A percentile compares a stretch with the other conserved stretches of the same genome.
These are phyloP conservation scores for Hirundo rustica DNA, from an alignment of 2,797 vertebrate species.

Conservation along the genomic window DNA sequence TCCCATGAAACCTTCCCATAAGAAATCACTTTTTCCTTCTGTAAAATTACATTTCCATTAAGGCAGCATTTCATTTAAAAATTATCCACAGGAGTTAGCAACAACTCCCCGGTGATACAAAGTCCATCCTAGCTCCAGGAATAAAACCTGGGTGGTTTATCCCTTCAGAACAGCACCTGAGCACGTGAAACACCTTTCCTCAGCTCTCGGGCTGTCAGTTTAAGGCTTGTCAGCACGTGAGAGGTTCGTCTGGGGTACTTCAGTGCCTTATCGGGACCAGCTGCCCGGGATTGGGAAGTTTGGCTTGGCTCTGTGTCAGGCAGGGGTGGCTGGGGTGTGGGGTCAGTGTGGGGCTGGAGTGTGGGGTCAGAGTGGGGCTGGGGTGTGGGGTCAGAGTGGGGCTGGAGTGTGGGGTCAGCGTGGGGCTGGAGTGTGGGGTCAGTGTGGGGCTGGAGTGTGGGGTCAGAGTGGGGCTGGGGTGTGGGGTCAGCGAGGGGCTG, in stretches of 20 bases:
- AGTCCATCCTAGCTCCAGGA: background rate
- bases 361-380: too few relatives aligned
- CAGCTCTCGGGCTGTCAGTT: background rate
- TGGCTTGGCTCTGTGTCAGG: background rate
- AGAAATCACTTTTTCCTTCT: background rate
- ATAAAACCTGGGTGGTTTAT: accelerated
- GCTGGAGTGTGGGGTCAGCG: too few relatives aligned
- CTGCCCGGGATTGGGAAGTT: background rate
- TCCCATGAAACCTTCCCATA: background rate
- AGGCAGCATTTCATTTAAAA: background rate
- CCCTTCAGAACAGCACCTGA: background rate
- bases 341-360: too few relatives aligned
- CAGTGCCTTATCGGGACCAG: accelerated
- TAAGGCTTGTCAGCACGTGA: background rate
- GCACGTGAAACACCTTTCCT: background rate
- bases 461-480: too few relatives aligned
- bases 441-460: too few relatives aligned
- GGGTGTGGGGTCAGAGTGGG: too few relatives aligned
- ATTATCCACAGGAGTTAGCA: background rate
- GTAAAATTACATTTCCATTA: background rate
- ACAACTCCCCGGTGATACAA: too few relatives aligned
- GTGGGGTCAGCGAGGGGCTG: too few relatives aligned
- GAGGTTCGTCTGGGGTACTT: background rate
- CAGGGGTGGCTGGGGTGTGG: too few relatives aligned
- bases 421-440: too few relatives aligned